Evolutionary conservation across 1,140 invertebrate species (phyloP), one percentile per base, ranked within the genome.

Genomic region (Halictus rubicundus): DNA sequence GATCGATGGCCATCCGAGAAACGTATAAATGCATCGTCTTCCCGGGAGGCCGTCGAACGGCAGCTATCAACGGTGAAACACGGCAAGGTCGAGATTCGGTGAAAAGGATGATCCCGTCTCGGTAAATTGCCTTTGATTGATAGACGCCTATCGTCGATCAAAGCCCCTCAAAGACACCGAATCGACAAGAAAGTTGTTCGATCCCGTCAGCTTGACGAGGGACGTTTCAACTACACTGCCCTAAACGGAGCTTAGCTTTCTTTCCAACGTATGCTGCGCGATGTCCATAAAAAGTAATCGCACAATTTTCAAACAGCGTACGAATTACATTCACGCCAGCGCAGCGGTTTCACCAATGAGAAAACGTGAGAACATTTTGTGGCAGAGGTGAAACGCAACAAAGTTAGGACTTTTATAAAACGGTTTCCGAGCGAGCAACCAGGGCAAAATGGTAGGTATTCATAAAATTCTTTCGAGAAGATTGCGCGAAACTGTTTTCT

Each of bases 1-100:
- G 79, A 82, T 74, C 76, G 77, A 82, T 80, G 32, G 54, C 19
- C 64, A 74, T 61, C 59, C 52, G 68, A 49, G 65, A 80, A 21
- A 74, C 57, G 78, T 27, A 46, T 74, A 64, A 80, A 82, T 54
- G 52, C 70, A 39, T 49, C 39, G 59, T 37, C 27, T 52, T 74
- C 57, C 37, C 64, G 66, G 52, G 27, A 27, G 25, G 8, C 19
- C 19, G 66, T 7, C 21, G 10, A 16, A 25, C 21, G 12, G 64
- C 16, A 46, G 10, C n/a, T 23, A 25, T 66, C 64, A 16, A 65
- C 37, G 37, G 1, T 23, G 37, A 65, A 42, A 37, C 21, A 6
- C 39, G n/a, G 4, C 37, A 16, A 16, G 39, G 12, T 66, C 39
- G n/a, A 49, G 64, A 46, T 66, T 46, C 39, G 4, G 9, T 42